Evolutionary conservation across 2,797 vertebrate species (phyloP), one percentile per base, ranked within the genome.

Genomic region (Sebastes diploproa): DNA sequence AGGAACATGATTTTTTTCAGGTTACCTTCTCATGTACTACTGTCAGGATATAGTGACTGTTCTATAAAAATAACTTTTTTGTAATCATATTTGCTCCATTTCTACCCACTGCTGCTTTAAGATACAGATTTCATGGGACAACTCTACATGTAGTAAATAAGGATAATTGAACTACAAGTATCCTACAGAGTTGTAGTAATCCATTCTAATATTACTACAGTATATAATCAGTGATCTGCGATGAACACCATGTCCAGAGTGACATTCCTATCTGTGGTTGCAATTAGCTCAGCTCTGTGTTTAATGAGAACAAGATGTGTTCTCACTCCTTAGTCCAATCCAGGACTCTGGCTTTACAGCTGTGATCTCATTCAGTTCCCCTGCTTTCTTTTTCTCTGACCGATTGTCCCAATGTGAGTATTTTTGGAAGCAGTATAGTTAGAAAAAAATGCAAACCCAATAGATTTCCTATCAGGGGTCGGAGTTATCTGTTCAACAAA

Each of bases 261-360:
- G 34, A 13, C 50, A 29, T 71, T 69, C 68, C 38, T 54, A 58
- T 75, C 74, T 60, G n/a, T 63, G 34, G 25, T 58, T 79, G 27
- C 64, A 74, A 68, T 82, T 55, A 80, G 63, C 50, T 62, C 42
- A 72, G 13, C 38, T 67, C 55, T 42, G n/a, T n/a, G 29, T 72
- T 65, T 54, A 75, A 78, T 70, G 73, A 72, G n/a, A 64, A 30
- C 73, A 78, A 76, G 32, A 68, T 86, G 75, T 85, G 68, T 59
- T 83, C 60, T 58, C 58, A 65, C 5, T 46, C 32, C 22, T 75
- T 29, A 10, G 4, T 22, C 27, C 59, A 32, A 16, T 62, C 70
- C 76, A 55, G 30, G 60, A 27, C 72, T 34, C 69, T 50, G 64
- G 64, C 6, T 46, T 22, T 2, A 68, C 36, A 65, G 25, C 61